Evolutionary conservation across 2,113 vertebrate species (phyloP).

Genomic region (Leptobrachium ailaonicum): DNA sequence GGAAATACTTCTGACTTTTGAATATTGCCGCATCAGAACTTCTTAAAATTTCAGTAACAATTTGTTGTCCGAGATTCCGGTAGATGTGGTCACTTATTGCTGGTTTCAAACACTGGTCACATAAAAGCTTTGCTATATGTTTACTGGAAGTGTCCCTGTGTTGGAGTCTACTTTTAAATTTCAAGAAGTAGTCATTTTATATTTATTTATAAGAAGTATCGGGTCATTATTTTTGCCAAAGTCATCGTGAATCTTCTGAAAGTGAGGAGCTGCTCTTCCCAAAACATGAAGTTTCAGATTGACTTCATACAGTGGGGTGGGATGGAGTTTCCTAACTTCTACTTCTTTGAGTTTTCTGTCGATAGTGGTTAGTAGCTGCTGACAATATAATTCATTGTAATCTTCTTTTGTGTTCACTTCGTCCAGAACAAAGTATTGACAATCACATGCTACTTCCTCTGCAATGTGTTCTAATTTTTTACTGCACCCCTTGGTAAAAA

Average conservation of each 20-base stretch:
- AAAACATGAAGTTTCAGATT: conserved; percentile 16
- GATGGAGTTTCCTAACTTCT: neutral
- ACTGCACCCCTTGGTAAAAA: conserved; percentile 12
- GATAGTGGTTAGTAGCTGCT: conserved; percentile 61
- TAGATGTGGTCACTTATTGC: no score
- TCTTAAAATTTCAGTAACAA: neutral
- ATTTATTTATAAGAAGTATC: neutral
- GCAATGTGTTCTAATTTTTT: conserved; percentile 57
- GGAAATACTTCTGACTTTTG: no score
- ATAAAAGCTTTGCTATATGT: conserved; percentile 39
- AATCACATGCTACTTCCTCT: conserved; percentile 55
- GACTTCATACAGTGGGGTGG: conserved; percentile 16
- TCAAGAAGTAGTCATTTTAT: conserved; percentile 26
- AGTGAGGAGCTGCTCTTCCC: no score
- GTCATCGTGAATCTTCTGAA: conserved; percentile 32
- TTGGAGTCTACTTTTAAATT: neutral
- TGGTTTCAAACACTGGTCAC: neutral
- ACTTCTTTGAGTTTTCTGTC: conserved; percentile 47
- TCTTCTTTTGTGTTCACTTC: conserved; percentile 21
- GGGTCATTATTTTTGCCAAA: conserved; percentile 28
- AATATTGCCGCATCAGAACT: neutral
- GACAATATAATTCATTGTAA: conserved; percentile 1
- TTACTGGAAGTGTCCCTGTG: neutral
- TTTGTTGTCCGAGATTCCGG: no score
- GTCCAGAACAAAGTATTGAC: conserved; percentile 53